Conservation (phyloP, 2,113 vertebrate species). For the Halcyon senegalensis region DNA sequence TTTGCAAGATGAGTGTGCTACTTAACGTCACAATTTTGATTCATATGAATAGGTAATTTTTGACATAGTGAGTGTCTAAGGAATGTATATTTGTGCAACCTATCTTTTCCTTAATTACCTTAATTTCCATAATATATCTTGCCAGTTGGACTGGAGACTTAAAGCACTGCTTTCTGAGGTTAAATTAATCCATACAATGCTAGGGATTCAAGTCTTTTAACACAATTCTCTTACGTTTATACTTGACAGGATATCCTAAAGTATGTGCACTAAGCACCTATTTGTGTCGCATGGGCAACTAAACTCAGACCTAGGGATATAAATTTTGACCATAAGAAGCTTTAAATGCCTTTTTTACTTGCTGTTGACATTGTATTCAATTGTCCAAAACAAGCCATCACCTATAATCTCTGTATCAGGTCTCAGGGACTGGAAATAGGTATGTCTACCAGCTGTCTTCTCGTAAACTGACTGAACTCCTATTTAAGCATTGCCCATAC, state of each 20-base stretch:
- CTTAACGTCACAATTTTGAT: neutral
- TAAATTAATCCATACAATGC: neutral
- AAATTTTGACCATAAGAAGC: neutral
- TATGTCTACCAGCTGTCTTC: neutral
- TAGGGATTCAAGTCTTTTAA: neutral
- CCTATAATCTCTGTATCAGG: neutral
- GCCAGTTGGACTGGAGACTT: neutral
- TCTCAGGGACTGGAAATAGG: neutral
- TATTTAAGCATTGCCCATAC: neutral
- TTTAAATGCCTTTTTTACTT: neutral
- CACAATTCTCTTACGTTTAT: neutral
- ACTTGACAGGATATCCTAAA: neutral
- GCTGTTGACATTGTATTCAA: neutral
- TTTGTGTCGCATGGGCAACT: accelerated
- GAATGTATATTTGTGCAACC: neutral
- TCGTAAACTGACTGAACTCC: neutral
- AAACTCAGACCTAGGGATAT: neutral
- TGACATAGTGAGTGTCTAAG: neutral
- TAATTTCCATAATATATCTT: neutral
- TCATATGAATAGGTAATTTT: neutral
- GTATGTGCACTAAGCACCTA: neutral
- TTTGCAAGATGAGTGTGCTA: neutral
- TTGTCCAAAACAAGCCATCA: neutral
- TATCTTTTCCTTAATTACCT: neutral
- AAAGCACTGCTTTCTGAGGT: neutral